Conservation (phyloP, 1,140 invertebrate genomes). For the Saccostrea glomerata region DNA sequence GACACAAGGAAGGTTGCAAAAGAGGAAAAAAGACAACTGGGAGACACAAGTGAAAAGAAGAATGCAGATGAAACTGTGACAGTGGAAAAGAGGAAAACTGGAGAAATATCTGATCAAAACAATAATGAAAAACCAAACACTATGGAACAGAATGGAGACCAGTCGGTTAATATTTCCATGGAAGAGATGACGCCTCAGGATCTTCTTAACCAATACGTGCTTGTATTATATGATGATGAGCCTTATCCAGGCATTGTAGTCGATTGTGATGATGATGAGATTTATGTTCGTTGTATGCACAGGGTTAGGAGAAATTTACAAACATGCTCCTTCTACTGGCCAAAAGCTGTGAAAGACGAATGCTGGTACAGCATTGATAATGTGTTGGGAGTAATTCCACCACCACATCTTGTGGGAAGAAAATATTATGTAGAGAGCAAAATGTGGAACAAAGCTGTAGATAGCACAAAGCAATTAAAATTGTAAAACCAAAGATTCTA, state of each 20-base stretch:
- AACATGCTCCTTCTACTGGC: constrained; percentile 51
- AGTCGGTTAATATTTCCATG: too few species aligned
- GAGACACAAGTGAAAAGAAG: too few species aligned
- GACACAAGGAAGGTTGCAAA: too few species aligned
- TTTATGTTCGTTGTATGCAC: constrained; percentile 55
- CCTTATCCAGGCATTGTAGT: constrained; percentile 51
- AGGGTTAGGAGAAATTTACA: background rate
- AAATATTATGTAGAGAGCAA: background rate
- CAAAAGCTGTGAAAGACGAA: constrained; percentile 43
- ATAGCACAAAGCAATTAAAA: background rate
- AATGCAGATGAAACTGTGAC: too few species aligned
- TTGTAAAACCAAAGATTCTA: background rate
- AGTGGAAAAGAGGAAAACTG: too few species aligned
- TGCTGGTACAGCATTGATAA: constrained; percentile 35
- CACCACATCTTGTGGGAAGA: background rate
- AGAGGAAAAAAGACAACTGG: too few species aligned
- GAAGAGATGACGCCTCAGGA: too few species aligned
- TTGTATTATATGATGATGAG: constrained; percentile 42
- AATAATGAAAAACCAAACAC: too few species aligned
- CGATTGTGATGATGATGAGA: constrained; percentile 29
- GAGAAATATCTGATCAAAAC: too few species aligned
- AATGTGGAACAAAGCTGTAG: background rate
- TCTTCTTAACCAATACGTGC: constrained; percentile 9
- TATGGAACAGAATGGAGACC: too few species aligned
- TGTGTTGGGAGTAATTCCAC: background rate